Evolutionary conservation across 2,113 vertebrate genomes (phyloP).

Genomic region (Australoheros scitulus): DNA sequence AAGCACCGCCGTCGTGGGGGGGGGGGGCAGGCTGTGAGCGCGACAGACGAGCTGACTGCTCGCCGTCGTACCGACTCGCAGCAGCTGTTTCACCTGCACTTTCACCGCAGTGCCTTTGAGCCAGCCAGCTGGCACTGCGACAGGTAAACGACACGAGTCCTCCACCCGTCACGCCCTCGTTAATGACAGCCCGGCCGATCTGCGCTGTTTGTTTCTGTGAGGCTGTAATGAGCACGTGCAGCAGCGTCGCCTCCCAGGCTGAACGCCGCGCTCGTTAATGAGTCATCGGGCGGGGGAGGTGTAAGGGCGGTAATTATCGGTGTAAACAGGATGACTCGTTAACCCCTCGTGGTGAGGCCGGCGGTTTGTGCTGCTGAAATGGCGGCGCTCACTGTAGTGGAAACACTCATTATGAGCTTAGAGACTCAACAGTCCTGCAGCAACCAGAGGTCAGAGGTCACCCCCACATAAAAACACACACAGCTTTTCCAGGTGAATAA

Average conservation of each 20-base stretch:
- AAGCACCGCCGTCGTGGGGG: no score
- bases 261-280: conserved; percentile 57
- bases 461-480: not conserved
- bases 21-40: no score
- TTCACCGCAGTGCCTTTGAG: not conserved
- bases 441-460: conserved; percentile 15
- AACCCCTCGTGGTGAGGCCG: not conserved
- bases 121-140: not conserved
- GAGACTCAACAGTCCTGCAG: not conserved
- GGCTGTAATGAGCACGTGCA: conserved; percentile 63
- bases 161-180: not conserved
- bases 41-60: no score
- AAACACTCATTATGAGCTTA: conserved; percentile 9
- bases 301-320: conserved; percentile 33
- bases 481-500: not conserved
- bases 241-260: conserved; percentile 31
- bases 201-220: conserved; percentile 9
- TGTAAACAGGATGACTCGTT: conserved; percentile 30
- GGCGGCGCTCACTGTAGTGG: not conserved
- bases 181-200: conserved; percentile 4
- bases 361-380: not conserved
- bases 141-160: not conserved
- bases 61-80: no score
- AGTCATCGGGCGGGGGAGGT: conserved; percentile 34
- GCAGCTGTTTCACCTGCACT: not conserved